These are phyloP conservation scores for Phengaris arion DNA, from an alignment of 2,888 invertebrate species.

Conservation along the genomic window DNA sequence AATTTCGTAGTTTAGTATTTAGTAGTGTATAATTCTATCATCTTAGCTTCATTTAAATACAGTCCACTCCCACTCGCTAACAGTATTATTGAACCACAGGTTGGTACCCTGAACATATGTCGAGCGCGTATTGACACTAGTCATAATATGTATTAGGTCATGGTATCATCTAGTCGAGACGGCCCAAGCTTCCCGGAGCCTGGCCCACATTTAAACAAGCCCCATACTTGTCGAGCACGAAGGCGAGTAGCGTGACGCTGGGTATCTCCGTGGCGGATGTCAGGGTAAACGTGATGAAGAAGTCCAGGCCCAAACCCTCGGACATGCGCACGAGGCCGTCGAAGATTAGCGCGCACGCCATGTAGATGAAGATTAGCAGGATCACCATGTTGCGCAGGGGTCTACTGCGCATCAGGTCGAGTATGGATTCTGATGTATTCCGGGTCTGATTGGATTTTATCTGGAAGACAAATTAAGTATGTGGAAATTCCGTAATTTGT, in stretches of 20 bases:
- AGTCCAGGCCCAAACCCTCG: constrained; percentile 66
- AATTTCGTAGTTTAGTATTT: no score
- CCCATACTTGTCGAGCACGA: constrained; percentile 60
- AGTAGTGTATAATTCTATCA: no score
- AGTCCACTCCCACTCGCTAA: no score
- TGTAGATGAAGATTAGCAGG: constrained; percentile 60
- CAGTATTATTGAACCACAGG: no score
- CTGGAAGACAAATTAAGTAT: constrained; percentile 42
- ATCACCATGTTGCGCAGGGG: constrained; percentile 57
- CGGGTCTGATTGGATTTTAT: constrained; percentile 57
- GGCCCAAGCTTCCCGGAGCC: no score
- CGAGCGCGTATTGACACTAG: no score
- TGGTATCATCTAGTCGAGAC: no score
- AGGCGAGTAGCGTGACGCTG: constrained; percentile 61
- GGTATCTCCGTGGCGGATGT: constrained; percentile 73
- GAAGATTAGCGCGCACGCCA: constrained; percentile 65
- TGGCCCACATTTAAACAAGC: no score
- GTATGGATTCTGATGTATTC: constrained; percentile 55
- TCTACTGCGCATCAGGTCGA: constrained; percentile 52
- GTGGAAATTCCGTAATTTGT: no score
- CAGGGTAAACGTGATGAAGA: constrained; percentile 70
- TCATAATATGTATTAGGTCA: no score
- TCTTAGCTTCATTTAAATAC: no score
- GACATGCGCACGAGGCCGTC: constrained; percentile 72
- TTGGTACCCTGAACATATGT: no score